These are phyloP conservation scores for Monomorium pharaonis DNA, from an alignment of 1,140 invertebrate species.

Conservation along the genomic window DNA sequence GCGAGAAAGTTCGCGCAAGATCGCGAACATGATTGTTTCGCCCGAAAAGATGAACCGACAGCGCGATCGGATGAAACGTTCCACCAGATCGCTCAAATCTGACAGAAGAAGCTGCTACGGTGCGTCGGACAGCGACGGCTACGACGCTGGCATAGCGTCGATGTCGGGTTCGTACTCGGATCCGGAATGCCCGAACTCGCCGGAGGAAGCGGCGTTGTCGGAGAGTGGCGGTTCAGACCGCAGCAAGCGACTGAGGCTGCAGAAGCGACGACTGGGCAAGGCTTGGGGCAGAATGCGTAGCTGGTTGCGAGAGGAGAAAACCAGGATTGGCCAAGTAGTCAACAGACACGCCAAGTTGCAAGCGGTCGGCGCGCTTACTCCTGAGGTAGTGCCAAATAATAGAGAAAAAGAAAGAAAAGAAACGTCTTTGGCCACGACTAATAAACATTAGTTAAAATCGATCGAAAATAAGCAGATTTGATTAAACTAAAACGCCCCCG, in stretches of 20 bases:
- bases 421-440: not conserved
- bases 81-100: slow-evolving; percentile 58
- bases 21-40: not conserved
- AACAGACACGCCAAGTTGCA: slow-evolving; percentile 84
- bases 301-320: slow-evolving; percentile 85
- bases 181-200: slow-evolving; percentile 61
- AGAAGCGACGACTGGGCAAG: slow-evolving; percentile 83
- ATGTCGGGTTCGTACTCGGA: slow-evolving; percentile 72
- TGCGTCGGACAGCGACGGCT: slow-evolving; percentile 49
- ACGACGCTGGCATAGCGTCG: slow-evolving; percentile 55
- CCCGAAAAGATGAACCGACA: not conserved
- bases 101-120: slow-evolving; percentile 54
- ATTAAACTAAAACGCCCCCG: not conserved
- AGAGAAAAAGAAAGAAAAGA: not conserved
- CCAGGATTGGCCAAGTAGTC: slow-evolving; percentile 84
- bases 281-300: slow-evolving; percentile 85
- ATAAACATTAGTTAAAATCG: not conserved
- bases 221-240: not conserved
- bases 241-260: slow-evolving; percentile 73
- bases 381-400: not conserved
- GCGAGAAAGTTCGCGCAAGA: not conserved
- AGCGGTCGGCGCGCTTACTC: slow-evolving; percentile 78
- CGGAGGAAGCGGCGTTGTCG: slow-evolving; percentile 51
- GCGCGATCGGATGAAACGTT: slow-evolving; percentile 29
- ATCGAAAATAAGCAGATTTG: not conserved